Evolutionary conservation across 1,140 invertebrate species (phyloP).

Genomic region (Akabosia matsudoensis): DNA sequence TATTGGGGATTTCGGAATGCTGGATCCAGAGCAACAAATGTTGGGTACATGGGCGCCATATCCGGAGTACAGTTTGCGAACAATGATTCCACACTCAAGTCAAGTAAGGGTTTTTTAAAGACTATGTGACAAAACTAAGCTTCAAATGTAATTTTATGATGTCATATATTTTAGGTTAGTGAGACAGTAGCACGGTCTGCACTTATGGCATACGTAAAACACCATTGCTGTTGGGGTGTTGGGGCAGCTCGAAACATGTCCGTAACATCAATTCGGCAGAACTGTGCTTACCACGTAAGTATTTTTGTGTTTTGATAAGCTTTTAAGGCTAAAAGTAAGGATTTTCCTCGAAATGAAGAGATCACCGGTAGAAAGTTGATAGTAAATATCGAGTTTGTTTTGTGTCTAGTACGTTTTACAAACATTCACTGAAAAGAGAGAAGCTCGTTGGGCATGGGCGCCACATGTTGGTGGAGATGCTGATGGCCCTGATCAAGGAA

Average conservation of each 20-base stretch:
- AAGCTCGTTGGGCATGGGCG: constrained; percentile 58
- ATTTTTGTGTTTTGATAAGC: not conserved
- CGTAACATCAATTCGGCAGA: constrained; percentile 55
- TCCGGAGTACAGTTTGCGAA: constrained; percentile 45
- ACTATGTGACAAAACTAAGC: too few species aligned
- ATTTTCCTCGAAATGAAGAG: too few species aligned
- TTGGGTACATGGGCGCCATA: constrained; percentile 45
- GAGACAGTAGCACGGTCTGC: constrained; percentile 57
- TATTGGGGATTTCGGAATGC: constrained; percentile 35
- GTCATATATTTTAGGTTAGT: constrained; percentile 49
- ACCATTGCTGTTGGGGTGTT: constrained; percentile 60
- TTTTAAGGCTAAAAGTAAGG: too few species aligned
- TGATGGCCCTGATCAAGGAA: constrained; percentile 54
- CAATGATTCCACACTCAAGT: constrained; percentile 48
- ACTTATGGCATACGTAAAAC: constrained; percentile 53
- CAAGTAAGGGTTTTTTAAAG: not conserved
- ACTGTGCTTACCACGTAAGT: constrained; percentile 59
- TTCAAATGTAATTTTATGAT: too few species aligned
- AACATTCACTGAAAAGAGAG: constrained; percentile 60
- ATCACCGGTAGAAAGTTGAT: not conserved
- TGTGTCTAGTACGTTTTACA: constrained; percentile 58
- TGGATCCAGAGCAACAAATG: constrained; percentile 38
- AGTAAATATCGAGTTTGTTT: constrained; percentile 30
- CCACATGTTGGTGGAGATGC: constrained; percentile 57
- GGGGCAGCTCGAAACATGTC: constrained; percentile 55